Evolutionary conservation across 2,113 vertebrate genomes (phyloP).

Genomic region (Tachysurus vachellii): DNA sequence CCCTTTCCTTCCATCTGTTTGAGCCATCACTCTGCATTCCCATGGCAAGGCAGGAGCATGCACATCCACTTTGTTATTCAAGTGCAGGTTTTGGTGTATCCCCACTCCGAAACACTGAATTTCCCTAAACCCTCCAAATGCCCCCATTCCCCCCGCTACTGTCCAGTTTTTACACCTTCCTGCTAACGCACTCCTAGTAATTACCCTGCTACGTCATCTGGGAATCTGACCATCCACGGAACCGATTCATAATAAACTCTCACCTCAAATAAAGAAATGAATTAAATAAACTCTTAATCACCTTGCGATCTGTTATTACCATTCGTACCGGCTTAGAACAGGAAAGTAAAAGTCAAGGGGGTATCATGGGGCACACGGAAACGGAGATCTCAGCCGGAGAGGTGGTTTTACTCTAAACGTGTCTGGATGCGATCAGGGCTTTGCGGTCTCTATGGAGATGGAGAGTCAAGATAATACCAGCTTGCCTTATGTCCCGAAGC

Average conservation of each 20-base stretch:
- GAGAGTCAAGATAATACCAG: slow-evolving; percentile 1
- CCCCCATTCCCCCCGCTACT: slow-evolving; percentile 1
- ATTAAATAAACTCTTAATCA: slow-evolving; percentile 54
- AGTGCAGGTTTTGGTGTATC: slow-evolving; percentile 49
- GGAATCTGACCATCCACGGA: slow-evolving; percentile 44
- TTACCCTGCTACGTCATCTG: slow-evolving; percentile 46
- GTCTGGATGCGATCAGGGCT: slow-evolving; percentile 22
- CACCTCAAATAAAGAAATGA: slow-evolving; percentile 59
- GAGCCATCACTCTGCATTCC: slow-evolving; percentile 64
- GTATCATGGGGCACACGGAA: slow-evolving; percentile 12
- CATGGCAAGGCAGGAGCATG: slow-evolving; percentile 69
- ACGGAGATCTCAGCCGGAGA: neutral
- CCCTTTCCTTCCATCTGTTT: slow-evolving; percentile 40
- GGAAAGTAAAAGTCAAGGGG: slow-evolving; percentile 55
- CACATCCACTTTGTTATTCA: slow-evolving; percentile 71
- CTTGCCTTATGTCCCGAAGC: neutral
- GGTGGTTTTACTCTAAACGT: neutral
- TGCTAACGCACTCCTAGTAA: slow-evolving; percentile 60
- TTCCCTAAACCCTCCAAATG: too few relatives aligned
- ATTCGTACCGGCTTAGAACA: slow-evolving; percentile 63
- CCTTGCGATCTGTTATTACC: slow-evolving; percentile 54
- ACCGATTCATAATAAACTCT: slow-evolving; percentile 33
- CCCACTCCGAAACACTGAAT: neutral
- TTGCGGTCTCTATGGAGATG: slow-evolving; percentile 21
- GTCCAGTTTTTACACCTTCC: slow-evolving; percentile 65